phyloP scores from a whole-genome alignment of 2,888 invertebrate genomes.

The Micropterix aruncella region DNA sequence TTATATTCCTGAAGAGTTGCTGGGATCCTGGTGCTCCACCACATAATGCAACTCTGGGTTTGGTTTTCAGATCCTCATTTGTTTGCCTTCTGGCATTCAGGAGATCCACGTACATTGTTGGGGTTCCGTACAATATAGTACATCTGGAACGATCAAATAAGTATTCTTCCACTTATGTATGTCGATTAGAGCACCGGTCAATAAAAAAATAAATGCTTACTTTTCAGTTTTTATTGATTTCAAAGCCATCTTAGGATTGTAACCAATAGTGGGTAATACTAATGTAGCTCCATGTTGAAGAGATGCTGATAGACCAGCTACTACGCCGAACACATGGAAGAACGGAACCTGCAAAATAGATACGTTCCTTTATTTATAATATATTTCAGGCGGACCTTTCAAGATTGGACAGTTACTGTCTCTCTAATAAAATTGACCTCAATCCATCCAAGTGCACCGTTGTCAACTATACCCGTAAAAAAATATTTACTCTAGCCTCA shows the following conservation, averaged over 20 bases:
- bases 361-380: too few relatives aligned
- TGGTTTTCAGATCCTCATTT: constrained; percentile 23
- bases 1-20: constrained; percentile 37
- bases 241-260: constrained; percentile 46
- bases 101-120: constrained; percentile 77
- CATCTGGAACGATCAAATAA: constrained; percentile 32
- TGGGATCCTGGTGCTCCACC: constrained; percentile 64
- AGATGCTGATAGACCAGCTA: constrained; percentile 41
- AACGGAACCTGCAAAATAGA: constrained; percentile 50
- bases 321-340: constrained; percentile 71
- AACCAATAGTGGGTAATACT: constrained; percentile 43
- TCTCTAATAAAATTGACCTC: too few relatives aligned
- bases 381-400: too few relatives aligned
- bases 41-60: constrained; percentile 41
- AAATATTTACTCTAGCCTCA: too few relatives aligned
- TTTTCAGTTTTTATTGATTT: constrained; percentile 50
- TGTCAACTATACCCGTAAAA: too few relatives aligned
- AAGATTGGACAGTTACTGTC: too few relatives aligned
- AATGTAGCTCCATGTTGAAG: constrained; percentile 46
- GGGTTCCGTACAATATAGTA: constrained; percentile 59
- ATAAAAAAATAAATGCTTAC: too few relatives aligned
- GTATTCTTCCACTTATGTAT: too few relatives aligned
- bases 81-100: constrained; percentile 23
- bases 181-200: constrained; percentile 1
- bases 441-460: too few relatives aligned